Evolutionary conservation across 1,140 invertebrate genomes (phyloP), one percentile per base, ranked within the genome.

Genomic region (Caerostris extrusa): DNA sequence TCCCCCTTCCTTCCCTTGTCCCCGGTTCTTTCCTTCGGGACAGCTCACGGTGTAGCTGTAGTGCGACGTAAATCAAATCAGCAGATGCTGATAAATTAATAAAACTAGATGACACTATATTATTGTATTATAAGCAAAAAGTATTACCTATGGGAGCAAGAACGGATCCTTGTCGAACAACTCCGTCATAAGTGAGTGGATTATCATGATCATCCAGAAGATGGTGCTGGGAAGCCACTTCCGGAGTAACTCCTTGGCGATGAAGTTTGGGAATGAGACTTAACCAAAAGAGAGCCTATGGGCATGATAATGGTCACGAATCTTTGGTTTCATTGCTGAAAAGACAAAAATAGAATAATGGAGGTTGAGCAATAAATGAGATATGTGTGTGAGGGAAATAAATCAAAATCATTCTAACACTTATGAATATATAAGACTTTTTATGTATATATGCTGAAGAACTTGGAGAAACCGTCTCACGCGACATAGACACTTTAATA

Each of bases 191-290:
- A 82, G 95, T 95, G 53, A 94, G 88, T 50, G 95, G 95, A 94
- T 96, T 96, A 71, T 96, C 96, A 93, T 96, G 96, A 94, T 98
- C 97, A 81, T 98, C 97, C 0, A 99, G 97, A 91, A 98, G 97
- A 96, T 99, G 98, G 96, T 98, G 98, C 0, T 98, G 97, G 67
- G 90, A 87, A 14, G 89, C 89, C 34, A 94, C 98, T 94, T 90
- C 95, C 89, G 94, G 95, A 58, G 90, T 64, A 67, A 60, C 85
- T n/a, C 98, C 98, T 1, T 98, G 98, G 67, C 98, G 97, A 95
- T 99, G 98, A n/a, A 99, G 97, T 96, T 99, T 98, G 4, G 99
- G 99, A 69, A 99, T 98, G 19, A 99, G 96, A 95, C 99, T 98
- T 56, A 98, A 96, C 99, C 99, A 99, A 96, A 98, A 2, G 98